Percentiles rank a stretch among this genome's conserved stretches.
Conservation (phyloP, 1,140 invertebrate species). For the Epicauta chinensis region DNA sequence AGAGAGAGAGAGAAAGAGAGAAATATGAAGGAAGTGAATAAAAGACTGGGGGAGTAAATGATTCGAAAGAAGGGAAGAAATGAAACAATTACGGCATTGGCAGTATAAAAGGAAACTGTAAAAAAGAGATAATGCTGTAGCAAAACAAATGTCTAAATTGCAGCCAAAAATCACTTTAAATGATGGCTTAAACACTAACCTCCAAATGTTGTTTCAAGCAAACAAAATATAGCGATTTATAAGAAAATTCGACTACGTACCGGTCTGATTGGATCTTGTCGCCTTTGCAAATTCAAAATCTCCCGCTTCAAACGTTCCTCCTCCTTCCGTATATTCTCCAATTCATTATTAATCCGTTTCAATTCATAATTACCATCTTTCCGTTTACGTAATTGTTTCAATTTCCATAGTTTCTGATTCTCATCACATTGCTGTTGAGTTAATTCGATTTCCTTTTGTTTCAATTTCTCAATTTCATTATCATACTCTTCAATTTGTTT, state of each 20-base stretch:
- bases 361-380: constrained; percentile 30
- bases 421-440: constrained; percentile 22
- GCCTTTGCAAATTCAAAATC: constrained; percentile 35
- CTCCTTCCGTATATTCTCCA: constrained; percentile 33
- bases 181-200: too few relatives aligned
- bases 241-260: not conserved
- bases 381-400: constrained; percentile 20
- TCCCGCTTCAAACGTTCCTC: constrained; percentile 38
- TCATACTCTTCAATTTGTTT: constrained; percentile 43
- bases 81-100: too few relatives aligned
- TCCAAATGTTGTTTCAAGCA: too few relatives aligned
- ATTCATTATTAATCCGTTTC: constrained; percentile 36
- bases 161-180: too few relatives aligned
- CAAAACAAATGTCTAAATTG: too few relatives aligned
- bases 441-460: constrained; percentile 32
- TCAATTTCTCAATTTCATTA: constrained; percentile 41
- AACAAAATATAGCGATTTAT: too few relatives aligned
- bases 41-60: too few relatives aligned
- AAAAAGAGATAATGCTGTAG: too few relatives aligned
- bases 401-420: constrained; percentile 28
- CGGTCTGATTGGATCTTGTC: constrained; percentile 27
- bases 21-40: too few relatives aligned
- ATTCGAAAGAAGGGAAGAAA: too few relatives aligned
- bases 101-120: too few relatives aligned
- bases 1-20: too few relatives aligned